A percentile compares a stretch with the other conserved stretches of the same genome.
These are phyloP conservation scores for Phrynocephalus versicolor DNA, from an alignment of 2,113 vertebrate genomes.

Conservation along the genomic window DNA sequence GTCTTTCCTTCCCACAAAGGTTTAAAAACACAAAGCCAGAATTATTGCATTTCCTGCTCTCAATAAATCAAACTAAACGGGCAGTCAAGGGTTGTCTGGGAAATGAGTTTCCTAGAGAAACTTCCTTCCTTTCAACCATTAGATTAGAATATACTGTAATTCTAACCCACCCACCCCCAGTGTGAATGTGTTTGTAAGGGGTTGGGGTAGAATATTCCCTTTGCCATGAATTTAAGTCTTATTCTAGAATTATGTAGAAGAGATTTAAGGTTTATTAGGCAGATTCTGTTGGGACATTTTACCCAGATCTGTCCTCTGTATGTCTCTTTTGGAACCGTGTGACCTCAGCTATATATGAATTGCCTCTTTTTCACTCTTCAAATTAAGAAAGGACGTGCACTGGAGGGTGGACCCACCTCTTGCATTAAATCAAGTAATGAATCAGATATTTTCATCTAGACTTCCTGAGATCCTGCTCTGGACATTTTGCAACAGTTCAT, in stretches of 20 bases:
- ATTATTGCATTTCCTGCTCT: not conserved
- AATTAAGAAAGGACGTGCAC: not conserved
- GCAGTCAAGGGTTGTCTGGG: slow-evolving; percentile 72
- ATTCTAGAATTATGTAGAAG: not conserved
- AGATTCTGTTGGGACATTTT: not conserved
- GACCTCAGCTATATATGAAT: not conserved
- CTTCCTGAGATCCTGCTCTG: not conserved
- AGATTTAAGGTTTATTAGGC: not conserved
- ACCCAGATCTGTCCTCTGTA: not conserved
- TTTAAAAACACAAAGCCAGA: not conserved
- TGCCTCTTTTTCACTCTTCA: not conserved
- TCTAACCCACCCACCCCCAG: too few species aligned
- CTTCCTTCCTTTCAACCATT: not conserved
- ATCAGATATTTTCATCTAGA: not conserved
- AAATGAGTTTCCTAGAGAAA: slow-evolving; percentile 15
- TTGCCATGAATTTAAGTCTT: not conserved
- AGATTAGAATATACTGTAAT: not conserved
- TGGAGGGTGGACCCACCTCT: not conserved
- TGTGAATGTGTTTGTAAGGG: not conserved
- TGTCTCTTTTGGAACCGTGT: not conserved
- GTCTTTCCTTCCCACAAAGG: slow-evolving; percentile 23
- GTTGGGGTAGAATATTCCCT: not conserved
- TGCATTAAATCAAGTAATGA: not conserved
- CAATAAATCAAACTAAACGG: slow-evolving; percentile 16
- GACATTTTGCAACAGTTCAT: not conserved